These are phyloP conservation scores for Catamblyrhynchus diadema DNA, from an alignment of 2,797 vertebrate genomes.

Conservation along the genomic window DNA sequence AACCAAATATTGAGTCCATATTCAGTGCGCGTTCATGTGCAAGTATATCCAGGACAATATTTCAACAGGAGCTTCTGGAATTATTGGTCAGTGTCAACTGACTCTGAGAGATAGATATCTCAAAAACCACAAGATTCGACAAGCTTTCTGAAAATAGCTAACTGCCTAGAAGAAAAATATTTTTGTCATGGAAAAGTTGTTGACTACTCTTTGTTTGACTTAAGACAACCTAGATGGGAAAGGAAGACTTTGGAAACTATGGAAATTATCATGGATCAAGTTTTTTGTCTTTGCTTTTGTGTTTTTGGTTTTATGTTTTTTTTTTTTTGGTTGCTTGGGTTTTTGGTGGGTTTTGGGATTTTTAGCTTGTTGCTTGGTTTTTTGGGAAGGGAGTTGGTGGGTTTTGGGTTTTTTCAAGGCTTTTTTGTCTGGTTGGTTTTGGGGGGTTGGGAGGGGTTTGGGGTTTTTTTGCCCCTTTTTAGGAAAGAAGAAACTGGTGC, in stretches of 20 bases:
- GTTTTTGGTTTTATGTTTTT: no score
- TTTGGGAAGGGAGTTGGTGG: accelerated
- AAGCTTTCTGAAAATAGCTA: neutral
- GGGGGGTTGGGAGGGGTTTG: accelerated
- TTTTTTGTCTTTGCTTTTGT: neutral
- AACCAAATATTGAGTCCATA: neutral
- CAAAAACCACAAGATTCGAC: neutral
- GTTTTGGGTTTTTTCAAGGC: accelerated
- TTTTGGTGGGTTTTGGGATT: neutral
- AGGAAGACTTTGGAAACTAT: neutral
- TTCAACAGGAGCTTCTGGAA: neutral
- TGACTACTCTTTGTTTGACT: neutral
- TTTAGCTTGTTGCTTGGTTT: neutral
- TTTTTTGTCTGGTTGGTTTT: neutral
- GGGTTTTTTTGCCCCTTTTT: neutral
- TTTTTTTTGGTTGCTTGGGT: accelerated
- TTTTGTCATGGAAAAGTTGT: neutral
- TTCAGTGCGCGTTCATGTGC: neutral
- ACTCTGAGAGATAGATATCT: neutral
- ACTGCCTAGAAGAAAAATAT: neutral
- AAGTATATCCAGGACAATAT: neutral
- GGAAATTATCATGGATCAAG: neutral
- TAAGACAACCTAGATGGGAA: neutral
- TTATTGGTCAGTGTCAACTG: neutral
- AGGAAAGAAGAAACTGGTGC: neutral